Base-by-base conservation (phyloP, 2,113 vertebrate genomes). In the Tachuris rubrigastra region DNA sequence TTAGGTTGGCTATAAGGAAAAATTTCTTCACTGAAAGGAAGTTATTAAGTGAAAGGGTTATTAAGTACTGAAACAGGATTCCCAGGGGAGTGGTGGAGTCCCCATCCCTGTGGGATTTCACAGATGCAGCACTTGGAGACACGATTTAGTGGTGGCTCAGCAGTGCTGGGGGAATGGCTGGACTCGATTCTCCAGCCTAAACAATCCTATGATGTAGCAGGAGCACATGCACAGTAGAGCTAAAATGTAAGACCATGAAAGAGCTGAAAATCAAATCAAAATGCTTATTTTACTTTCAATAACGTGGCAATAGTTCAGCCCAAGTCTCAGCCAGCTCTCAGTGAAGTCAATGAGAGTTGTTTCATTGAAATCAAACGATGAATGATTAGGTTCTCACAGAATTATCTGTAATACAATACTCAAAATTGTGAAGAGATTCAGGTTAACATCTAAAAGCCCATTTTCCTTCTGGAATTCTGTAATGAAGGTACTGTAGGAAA, bases 381-480 rank as follows among this genome's bases (percentile, higher is more conserved):
- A 80, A 37, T 78, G 82, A 92, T 92, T 95, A 67, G 79, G 56
- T 84, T 76, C 60, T 94, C 56, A 33, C 75, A 84, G 82, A 94
- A 84, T 91, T 88, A 68, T 10, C 42, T 18, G 68, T 37, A 84
- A 82, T 42, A 41, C 9, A 21, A 8, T 73, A 86, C 84, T 89
- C 86, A 87, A 55, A 94, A 86, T 3, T 8, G 33, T 42, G 42
- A 50, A 63, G 72, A 63, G 60, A 46, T 86, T 71, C 8, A 10
- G 37, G 62, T 72, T 96, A 73, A 90, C 80, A 93, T 87, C 86
- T 92, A 90, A 95, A 90, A 85, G 39, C 90, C 59, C 58, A 55
- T 91, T 97, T 89, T 95, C 75, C 77, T 87, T 92, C 74, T 94
- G 69, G 33, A 97, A 95, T 77, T 85, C 42, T 74, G 58, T 85